phyloP scores from a whole-genome alignment of 2,113 vertebrate genomes.

The Fulmarus glacialis region DNA sequence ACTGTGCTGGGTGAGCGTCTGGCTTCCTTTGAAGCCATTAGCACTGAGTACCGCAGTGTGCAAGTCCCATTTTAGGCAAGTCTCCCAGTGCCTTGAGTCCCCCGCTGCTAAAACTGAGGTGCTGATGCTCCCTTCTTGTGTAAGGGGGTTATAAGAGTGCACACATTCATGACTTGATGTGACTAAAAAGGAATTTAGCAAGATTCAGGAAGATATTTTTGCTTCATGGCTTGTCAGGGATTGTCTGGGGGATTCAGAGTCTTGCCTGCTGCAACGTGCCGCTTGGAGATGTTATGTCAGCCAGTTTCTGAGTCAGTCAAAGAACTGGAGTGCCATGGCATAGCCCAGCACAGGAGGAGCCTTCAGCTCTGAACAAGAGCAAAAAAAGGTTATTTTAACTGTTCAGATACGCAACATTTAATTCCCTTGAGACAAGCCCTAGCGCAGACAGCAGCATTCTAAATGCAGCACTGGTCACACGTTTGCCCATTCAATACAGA shows the following conservation, averaged over 20 bases:
- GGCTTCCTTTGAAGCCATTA: not conserved
- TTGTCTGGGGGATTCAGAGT: not conserved
- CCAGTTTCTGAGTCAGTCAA: not conserved
- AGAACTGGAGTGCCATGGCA: not conserved
- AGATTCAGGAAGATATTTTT: not conserved
- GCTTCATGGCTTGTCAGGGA: not conserved
- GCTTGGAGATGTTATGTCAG: not conserved
- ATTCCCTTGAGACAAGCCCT: not conserved
- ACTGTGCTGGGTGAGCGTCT: not conserved
- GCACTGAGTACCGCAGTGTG: not conserved
- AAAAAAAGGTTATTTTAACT: not conserved
- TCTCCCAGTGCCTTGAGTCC: not conserved
- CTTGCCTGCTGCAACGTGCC: not conserved
- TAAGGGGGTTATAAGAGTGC: not conserved
- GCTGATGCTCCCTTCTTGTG: not conserved
- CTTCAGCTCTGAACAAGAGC: not conserved
- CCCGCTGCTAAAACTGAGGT: not conserved
- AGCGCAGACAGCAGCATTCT: not conserved
- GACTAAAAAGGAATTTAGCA: not conserved
- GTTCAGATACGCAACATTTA: not conserved
- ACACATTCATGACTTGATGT: not conserved
- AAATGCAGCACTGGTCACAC: not conserved
- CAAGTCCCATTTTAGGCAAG: not conserved
- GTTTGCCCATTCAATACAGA: not conserved
- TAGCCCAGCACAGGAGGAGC: not conserved